Evolutionary conservation across 1,140 invertebrate genomes (phyloP), one percentile per base, ranked within the genome.

Genomic region (Lasaia peninsularis): DNA sequence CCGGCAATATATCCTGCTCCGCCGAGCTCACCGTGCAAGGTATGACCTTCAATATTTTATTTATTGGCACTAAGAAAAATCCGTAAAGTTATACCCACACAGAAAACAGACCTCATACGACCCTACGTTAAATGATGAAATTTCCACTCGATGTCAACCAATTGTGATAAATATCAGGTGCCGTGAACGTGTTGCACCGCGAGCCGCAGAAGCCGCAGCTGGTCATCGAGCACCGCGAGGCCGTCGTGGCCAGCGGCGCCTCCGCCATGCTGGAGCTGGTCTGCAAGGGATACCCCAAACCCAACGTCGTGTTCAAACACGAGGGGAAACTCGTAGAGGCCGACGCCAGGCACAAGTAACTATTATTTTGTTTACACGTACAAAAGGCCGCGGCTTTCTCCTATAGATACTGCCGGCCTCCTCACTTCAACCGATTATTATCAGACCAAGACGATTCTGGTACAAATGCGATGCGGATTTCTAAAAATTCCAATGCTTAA

Each of bases 251-350:
- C 55, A 92, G 93, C 48, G 97, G 96, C 49, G 96, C 94, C 0
- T 97, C 97, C 7, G 98, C 98, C n/a, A 98, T 99, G 93, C 86
- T 99, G 63, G 98, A 99, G 72, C 91, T 96, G 14, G 93, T 96
- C 77, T 95, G 98, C 60, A 96, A 96, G 78, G 98, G 98, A 56
- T 99, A 95, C 83, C 98, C 98, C 7, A 96, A 97, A 80, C 98
- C 98, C 9, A 93, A 94, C 51, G 94, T 99, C 33, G 94, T 94
- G 33, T 98, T 97, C 94, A 94, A 92, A 33, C 96, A 97, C 75
- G 94, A 97, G 63, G 96, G 95, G 0, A 91, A 96, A 75, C 92
- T 96, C 67, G 91, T 98, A 12, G 91, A 95, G 65, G 92, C 95
- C 9, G 94, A 95, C 58, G 94, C 94, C 2, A 93, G 95, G 65